Evolutionary conservation across 2,888 invertebrate species (phyloP).

Genomic region (Thalpophila matura): DNA sequence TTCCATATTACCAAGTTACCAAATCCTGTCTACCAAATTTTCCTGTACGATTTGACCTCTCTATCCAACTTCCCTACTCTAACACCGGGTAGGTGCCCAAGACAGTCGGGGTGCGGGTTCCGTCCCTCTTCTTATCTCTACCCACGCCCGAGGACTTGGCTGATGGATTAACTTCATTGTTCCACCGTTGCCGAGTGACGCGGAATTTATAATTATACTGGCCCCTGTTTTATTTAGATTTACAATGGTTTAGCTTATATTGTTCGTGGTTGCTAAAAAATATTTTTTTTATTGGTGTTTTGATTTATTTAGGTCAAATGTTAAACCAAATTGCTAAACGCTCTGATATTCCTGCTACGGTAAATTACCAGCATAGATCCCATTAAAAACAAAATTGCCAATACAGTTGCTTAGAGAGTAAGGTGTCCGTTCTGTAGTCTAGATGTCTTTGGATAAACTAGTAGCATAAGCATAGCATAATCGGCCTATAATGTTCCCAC

Average conservation of each 20-base stretch:
- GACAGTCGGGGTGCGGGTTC: constrained; percentile 81
- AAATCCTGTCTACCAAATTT: too few species aligned
- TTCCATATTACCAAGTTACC: not conserved
- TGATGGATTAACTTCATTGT: constrained; percentile 91
- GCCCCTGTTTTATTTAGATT: constrained; percentile 73
- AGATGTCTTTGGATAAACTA: too few species aligned
- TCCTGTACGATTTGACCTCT: constrained; percentile 30
- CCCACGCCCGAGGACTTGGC: constrained; percentile 87
- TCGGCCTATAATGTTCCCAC: too few species aligned
- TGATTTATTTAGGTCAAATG: constrained; percentile 1
- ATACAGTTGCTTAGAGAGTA: too few species aligned
- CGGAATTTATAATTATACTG: constrained; percentile 89
- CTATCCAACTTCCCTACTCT: constrained; percentile 62
- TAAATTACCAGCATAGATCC: too few species aligned
- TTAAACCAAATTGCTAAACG: too few species aligned
- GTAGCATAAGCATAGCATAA: too few species aligned
- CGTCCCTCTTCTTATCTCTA: constrained; percentile 89
- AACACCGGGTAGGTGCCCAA: constrained; percentile 79
- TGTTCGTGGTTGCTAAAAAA: constrained; percentile 31
- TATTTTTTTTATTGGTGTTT: constrained; percentile 7
- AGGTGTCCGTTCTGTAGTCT: too few species aligned
- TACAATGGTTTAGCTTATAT: constrained; percentile 59
- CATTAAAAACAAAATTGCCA: too few species aligned
- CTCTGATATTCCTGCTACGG: too few species aligned
- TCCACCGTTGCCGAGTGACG: constrained; percentile 87